Evolutionary conservation across 2,113 vertebrate genomes (phyloP), one percentile per base, ranked within the genome.

Genomic region (Gracilinanus agilis): DNA sequence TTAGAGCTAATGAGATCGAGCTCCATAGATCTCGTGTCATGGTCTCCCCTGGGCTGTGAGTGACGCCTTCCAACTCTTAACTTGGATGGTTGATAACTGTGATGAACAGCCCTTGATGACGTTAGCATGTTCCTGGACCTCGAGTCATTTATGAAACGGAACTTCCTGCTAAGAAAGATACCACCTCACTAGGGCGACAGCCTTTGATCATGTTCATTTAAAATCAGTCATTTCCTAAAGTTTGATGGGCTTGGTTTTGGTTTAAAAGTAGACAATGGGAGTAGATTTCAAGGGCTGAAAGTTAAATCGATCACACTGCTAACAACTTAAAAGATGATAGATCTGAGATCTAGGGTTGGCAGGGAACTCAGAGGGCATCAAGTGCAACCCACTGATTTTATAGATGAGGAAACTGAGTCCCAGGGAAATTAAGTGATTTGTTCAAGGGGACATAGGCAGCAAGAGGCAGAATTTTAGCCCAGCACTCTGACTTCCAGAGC

Each of bases 1-100:
- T 98, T 97, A 97, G 96, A 94, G 96, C 96, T 97, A 93, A 97
- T 96, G 95, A 96, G 96, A 97, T 94, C 92, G 21, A 7, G 94
- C 24, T 97, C 92, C 96, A 95, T 83, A 83, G 96, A 96, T 97
- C 94, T 92, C 95, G 88, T 97, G 98, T 97, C 96, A 95, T 95
- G 97, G 16, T 97, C 97, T 96, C 97, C 92, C 93, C 97, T 98
- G 95, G 94, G 95, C 94, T 96, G 61, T 56, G 67, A 95, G 89
- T 44, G 96, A 95, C 89, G 90, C 58, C 92, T 96, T 90, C 89
- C 40, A 40, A 53, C 88, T 55, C 54, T 55, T 89, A 53, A 54
- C 55, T 2, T 40, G 91, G 75, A 44, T 44, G 67, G 54, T 56
- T 53, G 92, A 91, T 40, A 67, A 21, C 49, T 29, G 61, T 89